These are phyloP conservation scores for Corynorhinus townsendii DNA, from an alignment of 2,113 vertebrate species.

Conservation along the genomic window DNA sequence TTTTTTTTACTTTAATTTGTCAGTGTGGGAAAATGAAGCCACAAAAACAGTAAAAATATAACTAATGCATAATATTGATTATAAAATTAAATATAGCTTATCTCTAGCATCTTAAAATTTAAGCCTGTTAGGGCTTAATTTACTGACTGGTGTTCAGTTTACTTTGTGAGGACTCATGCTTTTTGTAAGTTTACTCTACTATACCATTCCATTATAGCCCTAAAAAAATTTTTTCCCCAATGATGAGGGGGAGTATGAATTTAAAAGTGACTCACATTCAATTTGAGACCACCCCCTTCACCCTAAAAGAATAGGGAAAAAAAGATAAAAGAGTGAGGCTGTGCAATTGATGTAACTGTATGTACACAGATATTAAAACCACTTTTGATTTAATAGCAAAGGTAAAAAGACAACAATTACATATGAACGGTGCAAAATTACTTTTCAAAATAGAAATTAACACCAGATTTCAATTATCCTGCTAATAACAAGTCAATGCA, in stretches of 20 bases:
- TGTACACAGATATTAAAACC: constrained; percentile 18
- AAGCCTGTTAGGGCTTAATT: constrained; percentile 28
- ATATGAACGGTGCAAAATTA: background rate
- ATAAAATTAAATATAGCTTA: background rate
- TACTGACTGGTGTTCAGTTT: constrained; percentile 36
- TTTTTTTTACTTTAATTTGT: constrained; percentile 13
- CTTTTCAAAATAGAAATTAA: constrained; percentile 33
- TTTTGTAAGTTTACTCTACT: constrained; percentile 65
- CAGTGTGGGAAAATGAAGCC: background rate
- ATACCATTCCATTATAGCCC: constrained; percentile 11
- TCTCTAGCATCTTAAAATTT: constrained; percentile 9
- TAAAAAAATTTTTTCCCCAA: constrained; percentile 29
- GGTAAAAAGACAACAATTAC: background rate
- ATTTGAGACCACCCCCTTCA: constrained; percentile 54
- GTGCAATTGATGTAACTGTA: background rate
- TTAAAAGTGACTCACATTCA: constrained; percentile 48
- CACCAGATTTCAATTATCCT: constrained; percentile 10
- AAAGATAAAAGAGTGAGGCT: background rate
- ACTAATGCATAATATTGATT: background rate
- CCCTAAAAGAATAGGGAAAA: background rate
- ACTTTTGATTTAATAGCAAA: background rate
- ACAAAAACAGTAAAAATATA: background rate
- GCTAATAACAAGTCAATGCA: background rate
- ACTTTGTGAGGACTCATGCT: constrained; percentile 32
- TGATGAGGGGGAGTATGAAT: constrained; percentile 52